phyloP scores from a whole-genome alignment of 2,113 vertebrate genomes.

The Danionella cerebrum region DNA sequence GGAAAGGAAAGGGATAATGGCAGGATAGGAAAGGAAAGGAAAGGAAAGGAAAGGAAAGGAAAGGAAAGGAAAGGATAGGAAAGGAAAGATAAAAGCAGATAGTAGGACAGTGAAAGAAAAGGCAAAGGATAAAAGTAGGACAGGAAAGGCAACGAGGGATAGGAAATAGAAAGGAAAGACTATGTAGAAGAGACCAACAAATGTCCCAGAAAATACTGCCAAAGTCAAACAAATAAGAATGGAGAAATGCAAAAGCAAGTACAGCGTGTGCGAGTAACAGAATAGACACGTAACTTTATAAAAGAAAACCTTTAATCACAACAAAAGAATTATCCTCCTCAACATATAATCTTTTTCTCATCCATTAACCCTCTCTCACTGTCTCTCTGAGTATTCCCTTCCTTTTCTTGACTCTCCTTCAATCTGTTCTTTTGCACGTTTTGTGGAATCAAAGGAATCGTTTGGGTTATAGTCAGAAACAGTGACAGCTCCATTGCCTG shows the following conservation, averaged over 20 bases:
- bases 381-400: no score
- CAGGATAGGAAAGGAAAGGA: no score
- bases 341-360: no score
- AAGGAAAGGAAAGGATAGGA: no score
- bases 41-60: no score
- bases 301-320: no score
- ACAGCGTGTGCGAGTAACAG: no score
- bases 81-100: not conserved
- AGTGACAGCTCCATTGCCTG: conserved; percentile 37
- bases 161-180: not conserved
- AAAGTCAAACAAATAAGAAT: no score
- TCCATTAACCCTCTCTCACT: no score
- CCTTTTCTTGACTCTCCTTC: not conserved
- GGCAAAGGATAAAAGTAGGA: not conserved
- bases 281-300: no score
- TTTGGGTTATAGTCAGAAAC: not conserved
- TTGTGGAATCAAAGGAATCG: conserved; percentile 32
- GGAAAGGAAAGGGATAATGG: not conserved
- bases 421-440: conserved; percentile 35
- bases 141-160: not conserved
- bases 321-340: no score
- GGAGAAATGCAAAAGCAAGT: no score
- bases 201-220: not conserved
- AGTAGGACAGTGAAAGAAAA: not conserved
- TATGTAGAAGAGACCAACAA: not conserved